phyloP scores from a whole-genome alignment of 2,888 invertebrate genomes.

The Panopea generosa region DNA sequence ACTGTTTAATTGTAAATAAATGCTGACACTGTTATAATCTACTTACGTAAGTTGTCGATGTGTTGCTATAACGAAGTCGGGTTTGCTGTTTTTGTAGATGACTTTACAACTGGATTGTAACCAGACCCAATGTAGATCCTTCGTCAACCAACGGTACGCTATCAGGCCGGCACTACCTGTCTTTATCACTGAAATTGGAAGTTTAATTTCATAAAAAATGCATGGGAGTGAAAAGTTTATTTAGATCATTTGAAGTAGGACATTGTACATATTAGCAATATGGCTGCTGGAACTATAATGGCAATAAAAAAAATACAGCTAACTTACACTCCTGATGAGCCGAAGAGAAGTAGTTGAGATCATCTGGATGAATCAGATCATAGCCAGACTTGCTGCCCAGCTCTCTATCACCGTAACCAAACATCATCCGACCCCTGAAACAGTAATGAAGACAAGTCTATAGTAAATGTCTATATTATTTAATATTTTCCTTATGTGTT shows the following conservation, averaged over 20 bases:
- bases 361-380: slow-evolving; percentile 98
- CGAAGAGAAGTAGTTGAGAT: slow-evolving; percentile 98
- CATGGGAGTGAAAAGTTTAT: neutral
- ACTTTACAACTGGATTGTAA: slow-evolving; percentile 98
- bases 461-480: too few species aligned
- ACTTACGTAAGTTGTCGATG: slow-evolving; percentile 99
- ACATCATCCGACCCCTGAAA: slow-evolving; percentile 95
- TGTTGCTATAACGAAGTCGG: slow-evolving; percentile 99
- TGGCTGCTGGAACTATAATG: too few species aligned
- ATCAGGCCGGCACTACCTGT: slow-evolving; percentile 99
- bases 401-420: slow-evolving; percentile 96
- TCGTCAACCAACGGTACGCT: slow-evolving; percentile 98
- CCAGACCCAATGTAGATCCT: slow-evolving; percentile 97
- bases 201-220: neutral
- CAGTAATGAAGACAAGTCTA: neutral
- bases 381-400: slow-evolving; percentile 95
- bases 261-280: too few species aligned
- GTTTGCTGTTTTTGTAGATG: slow-evolving; percentile 99
- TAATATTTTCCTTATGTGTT: too few species aligned
- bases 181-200: slow-evolving; percentile 92
- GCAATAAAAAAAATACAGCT: too few species aligned
- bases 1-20: too few species aligned
- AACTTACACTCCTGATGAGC: slow-evolving; percentile 99
- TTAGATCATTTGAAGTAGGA: too few species aligned
- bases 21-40: too few species aligned